Evolutionary conservation across 2,113 vertebrate genomes (phyloP), one percentile per base, ranked within the genome.

Genomic region (Brachyhypopomus occidentalis): DNA sequence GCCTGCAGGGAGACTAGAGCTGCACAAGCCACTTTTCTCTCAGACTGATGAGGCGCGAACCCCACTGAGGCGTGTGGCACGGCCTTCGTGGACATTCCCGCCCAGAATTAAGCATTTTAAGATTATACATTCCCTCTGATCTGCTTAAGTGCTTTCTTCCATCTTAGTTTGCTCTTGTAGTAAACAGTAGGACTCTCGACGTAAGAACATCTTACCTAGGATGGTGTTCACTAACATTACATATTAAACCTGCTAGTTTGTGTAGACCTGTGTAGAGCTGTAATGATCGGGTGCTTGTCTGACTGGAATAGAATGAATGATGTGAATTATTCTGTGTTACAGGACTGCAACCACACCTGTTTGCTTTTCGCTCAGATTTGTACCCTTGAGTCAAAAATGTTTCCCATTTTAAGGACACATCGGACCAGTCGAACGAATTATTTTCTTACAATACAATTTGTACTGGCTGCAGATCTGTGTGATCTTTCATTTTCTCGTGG

Each of bases 21-120:
- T 88, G 89, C 89, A 91, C 90, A 82, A 52, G 88, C 80, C 90
- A 92, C 89, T 90, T 92, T 91, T 80, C 78, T 56, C 34, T 45
- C 16, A 12, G 45, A 12, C 45, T 52, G 75, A 66, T 23, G 22
- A 27, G 56, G 71, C 72, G 59, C 25, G 14, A 78, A 27, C 11
- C 75, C 30, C 34, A 75, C 2, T 41, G 63, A 69, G 56, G 36
- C 27, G 3, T 55, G 52, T 75, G 22, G 48, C 48, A 60, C 23
- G 62, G 71, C 55, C 23, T 55, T 67, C 17, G 7, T 34, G n/a
- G 38, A 73, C 66, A 34, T 67, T 69, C 25, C 48, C 62, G n/a
- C 27, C 9, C 41, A 56, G 0, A 72, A 77, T 67, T 36, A 78
- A 55, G 1, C 27, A 5, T 45, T 73, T n/a, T 52, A 19, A n/a